phyloP scores from a whole-genome alignment of 2,888 invertebrate species.

The Muschampia plurimacula region DNA sequence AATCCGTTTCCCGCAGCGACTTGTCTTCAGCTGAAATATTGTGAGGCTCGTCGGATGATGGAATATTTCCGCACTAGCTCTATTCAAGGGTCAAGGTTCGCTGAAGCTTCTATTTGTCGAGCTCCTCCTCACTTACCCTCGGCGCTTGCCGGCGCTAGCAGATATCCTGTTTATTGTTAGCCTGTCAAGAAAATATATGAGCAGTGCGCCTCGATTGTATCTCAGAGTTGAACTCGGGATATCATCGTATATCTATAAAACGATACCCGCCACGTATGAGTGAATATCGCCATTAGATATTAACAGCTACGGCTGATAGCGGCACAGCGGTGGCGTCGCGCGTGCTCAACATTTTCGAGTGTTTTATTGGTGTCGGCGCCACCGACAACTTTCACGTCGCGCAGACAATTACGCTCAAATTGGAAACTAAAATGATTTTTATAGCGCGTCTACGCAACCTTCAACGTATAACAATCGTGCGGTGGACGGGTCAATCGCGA shows the following conservation, averaged over 20 bases:
- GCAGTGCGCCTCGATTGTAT: constrained; percentile 65
- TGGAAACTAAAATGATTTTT: constrained; percentile 80
- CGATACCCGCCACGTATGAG: constrained; percentile 62
- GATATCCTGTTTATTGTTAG: constrained; percentile 75
- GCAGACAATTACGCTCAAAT: constrained; percentile 81
- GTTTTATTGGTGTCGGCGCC: constrained; percentile 84
- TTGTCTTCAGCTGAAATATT: constrained; percentile 56
- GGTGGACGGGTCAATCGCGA: constrained; percentile 65
- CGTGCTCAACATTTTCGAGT: constrained; percentile 68
- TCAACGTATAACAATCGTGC: constrained; percentile 59
- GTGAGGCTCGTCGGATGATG: constrained; percentile 57
- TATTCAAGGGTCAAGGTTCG: constrained; percentile 64
- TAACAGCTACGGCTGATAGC: constrained; percentile 49
- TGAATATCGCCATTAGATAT: constrained; percentile 67
- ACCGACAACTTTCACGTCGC: constrained; percentile 81
- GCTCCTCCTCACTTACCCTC: constrained; percentile 53
- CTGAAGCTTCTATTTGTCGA: constrained; percentile 70
- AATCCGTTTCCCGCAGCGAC: constrained; percentile 45
- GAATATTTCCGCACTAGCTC: constrained; percentile 58
- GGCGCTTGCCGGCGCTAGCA: constrained; percentile 64
- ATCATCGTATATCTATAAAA: constrained; percentile 60
- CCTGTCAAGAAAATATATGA: constrained; percentile 77
- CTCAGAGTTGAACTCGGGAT: constrained; percentile 62
- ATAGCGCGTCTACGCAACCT: constrained; percentile 61
- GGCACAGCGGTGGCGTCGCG: constrained; percentile 50